Base-by-base conservation (phyloP, 2,888 invertebrate genomes). In the Choristoneura rosaceana region DNA sequence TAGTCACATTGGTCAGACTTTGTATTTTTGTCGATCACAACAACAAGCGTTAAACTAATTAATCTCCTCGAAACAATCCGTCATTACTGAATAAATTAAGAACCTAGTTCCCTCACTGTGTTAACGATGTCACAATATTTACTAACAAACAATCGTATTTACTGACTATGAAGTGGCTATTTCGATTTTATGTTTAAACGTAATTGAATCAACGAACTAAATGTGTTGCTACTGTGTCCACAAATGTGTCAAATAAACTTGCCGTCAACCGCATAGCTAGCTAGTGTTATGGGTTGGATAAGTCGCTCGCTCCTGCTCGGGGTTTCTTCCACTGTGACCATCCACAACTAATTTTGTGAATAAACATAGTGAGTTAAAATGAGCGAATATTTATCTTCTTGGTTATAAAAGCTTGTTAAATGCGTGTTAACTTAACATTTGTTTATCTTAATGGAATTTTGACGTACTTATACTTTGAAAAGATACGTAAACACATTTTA, bases 271-370 rank as follows among this genome's bases (percentile, higher is more conserved):
- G 81, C 82, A 84, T 80, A 82, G 82, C 82, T 62, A 65, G 62
- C 62, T 64, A 67, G 60, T 62, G 80, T 84, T 84, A 87, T 87
- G 85, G 87, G 84, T 87, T 84, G 86, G 87, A 86, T 87, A 88
- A 87, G 86, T 85, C 81, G 79, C 74, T 75, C 80, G 79, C 77
- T 79, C 79, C 79, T 80, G 80, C 79, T 76, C 74, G 43, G 73
- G 80, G 43, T 76, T 33, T 77, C 63, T 78, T 84, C 81, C 81
- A 64, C 68, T 59, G 41, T 25, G 66, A 10, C 7, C 45, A 14
- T 17, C 9, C 61, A 17, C 8, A 3, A 17, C 52, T 52, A 7
- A 17, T 17, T 17, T 8, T 9, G 15, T 17, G 0, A 52, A 50
- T 15, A 52, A 52, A 52, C n/a, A 50, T 4, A 50, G 50, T 50